phyloP scores from a whole-genome alignment of 2,797 vertebrate species.

The Hyperoplus immaculatus region DNA sequence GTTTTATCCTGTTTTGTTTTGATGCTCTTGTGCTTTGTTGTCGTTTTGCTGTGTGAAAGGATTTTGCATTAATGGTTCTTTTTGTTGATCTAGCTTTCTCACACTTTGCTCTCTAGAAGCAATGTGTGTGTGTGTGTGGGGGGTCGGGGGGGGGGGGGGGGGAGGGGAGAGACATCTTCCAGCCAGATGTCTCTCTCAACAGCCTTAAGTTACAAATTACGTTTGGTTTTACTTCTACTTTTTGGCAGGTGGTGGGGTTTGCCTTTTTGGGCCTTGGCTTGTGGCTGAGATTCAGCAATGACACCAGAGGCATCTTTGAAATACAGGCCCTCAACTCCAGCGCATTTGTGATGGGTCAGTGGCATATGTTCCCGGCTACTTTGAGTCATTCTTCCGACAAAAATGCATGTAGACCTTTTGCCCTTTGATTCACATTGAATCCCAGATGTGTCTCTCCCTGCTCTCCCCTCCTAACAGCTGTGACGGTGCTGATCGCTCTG shows the following conservation, averaged over 20 bases:
- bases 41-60: background rate
- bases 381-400: background rate
- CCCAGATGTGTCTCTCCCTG: background rate
- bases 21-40: background rate
- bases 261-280: conserved; percentile 70
- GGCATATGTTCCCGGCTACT: fast-evolving
- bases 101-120: background rate
- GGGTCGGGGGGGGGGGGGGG: too few relatives aligned
- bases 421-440: background rate
- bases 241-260: conserved; percentile 72
- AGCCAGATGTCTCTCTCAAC: too few relatives aligned
- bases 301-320: conserved; percentile 68
- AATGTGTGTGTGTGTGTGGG: too few relatives aligned
- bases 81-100: background rate
- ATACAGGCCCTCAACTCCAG: conserved; percentile 50
- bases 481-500: conserved; percentile 67
- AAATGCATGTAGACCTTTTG: background rate
- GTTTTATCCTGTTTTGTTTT: background rate
- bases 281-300: conserved; percentile 75
- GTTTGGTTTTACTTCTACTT: background rate
- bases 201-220: background rate
- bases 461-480: conserved; percentile 49
- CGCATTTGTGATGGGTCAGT: conserved; percentile 73
- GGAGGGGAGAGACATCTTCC: too few relatives aligned
- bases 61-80: background rate